Evolutionary conservation across 2,113 vertebrate species (phyloP).

Genomic region (Poecilia latipinna): DNA sequence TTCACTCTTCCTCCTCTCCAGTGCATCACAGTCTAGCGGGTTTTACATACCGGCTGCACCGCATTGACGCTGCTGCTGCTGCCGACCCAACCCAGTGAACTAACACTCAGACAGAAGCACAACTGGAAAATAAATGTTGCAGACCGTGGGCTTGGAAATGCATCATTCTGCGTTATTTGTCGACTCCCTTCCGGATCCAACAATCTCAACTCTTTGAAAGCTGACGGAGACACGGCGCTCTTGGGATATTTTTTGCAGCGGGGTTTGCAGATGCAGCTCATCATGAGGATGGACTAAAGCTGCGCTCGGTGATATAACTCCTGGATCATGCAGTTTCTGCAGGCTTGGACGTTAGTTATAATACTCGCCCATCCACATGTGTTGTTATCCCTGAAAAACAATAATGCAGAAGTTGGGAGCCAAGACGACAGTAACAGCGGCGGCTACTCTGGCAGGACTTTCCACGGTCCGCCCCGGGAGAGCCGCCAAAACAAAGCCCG

Average conservation of each 20-base stretch:
- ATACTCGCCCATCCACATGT: conserved; percentile 60
- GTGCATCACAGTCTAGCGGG: conserved; percentile 56
- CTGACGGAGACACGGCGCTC: background rate
- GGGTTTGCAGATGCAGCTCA: background rate
- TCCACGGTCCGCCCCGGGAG: conserved; percentile 52
- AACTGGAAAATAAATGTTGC: conserved; percentile 25
- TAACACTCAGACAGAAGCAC: conserved; percentile 22
- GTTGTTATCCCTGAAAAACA: conserved; percentile 52
- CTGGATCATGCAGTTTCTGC: conserved; percentile 77
- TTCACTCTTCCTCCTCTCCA: conserved; percentile 26
- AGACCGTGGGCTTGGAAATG: conserved; percentile 23
- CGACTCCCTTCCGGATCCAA: conserved; percentile 4
- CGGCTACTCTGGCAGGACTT: conserved; percentile 43
- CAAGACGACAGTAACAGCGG: conserved; percentile 37
- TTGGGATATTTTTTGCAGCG: background rate
- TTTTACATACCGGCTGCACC: conserved; percentile 59
- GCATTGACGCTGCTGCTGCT: conserved; percentile 69
- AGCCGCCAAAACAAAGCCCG: conserved; percentile 51
- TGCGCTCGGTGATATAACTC: conserved; percentile 17
- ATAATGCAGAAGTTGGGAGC: conserved; percentile 50
- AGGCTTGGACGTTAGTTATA: conserved; percentile 66
- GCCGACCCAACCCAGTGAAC: conserved; percentile 64
- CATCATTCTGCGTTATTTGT: conserved; percentile 21
- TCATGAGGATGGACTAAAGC: background rate
- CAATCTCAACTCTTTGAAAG: conserved; percentile 42